Percentiles rank a stretch among this genome's conserved stretches.
Conservation (phyloP, 2,888 invertebrate species). For the Chelonus formosanus region DNA sequence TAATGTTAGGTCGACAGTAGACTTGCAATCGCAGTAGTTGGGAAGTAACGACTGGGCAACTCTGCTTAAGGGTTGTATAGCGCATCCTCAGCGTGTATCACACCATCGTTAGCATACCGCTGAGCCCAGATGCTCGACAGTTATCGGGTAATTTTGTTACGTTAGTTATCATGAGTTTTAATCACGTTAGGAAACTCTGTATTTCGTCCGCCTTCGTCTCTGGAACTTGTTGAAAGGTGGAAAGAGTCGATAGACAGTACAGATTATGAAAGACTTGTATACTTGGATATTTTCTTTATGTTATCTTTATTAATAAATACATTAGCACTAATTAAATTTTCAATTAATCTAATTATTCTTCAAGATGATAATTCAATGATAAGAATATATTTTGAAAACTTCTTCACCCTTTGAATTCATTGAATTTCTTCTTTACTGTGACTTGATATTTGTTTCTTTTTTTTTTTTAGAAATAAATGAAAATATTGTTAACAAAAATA, state of each 20-base stretch:
- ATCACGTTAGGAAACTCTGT: constrained; percentile 51
- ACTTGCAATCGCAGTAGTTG: constrained; percentile 12
- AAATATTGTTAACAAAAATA: constrained; percentile 30
- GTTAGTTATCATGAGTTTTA: constrained; percentile 53
- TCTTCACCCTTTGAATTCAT: constrained; percentile 13
- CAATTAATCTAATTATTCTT: not conserved
- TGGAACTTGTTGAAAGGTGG: not conserved
- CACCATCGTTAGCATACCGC: constrained; percentile 31
- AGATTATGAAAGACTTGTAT: too few species aligned
- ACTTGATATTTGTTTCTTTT: not conserved
- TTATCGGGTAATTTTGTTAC: constrained; percentile 55
- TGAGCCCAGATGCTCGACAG: constrained; percentile 44
- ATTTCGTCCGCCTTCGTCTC: constrained; percentile 40
- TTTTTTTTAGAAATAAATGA: not conserved
- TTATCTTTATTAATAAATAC: not conserved
- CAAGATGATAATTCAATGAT: not conserved
- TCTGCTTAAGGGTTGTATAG: constrained; percentile 6
- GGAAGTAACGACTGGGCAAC: constrained; percentile 14
- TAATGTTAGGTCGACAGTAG: not conserved
- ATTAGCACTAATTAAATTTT: too few species aligned
- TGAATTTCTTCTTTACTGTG: constrained; percentile 22
- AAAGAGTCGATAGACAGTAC: too few species aligned
- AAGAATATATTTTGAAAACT: too few species aligned
- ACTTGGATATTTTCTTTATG: not conserved
- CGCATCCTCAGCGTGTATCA: constrained; percentile 26